Percentiles rank a stretch among this genome's conserved stretches.
These are phyloP conservation scores for Pissodes strobi DNA, from an alignment of 1,140 invertebrate genomes.

Conservation along the genomic window DNA sequence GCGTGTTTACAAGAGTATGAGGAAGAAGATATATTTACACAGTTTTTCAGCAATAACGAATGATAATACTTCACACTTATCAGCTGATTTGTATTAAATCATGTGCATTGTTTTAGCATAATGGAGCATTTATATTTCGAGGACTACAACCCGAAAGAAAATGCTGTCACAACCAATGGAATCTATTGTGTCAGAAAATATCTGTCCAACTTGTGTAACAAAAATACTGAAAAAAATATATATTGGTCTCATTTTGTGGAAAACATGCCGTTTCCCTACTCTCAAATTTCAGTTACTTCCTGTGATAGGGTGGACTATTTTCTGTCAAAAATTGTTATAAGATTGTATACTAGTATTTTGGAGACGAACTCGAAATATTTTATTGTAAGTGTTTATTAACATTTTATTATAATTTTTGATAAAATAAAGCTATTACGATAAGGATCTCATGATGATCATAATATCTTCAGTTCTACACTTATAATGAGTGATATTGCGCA, in stretches of 20 bases:
- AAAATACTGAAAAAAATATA: constrained; percentile 35
- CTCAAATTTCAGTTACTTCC: constrained; percentile 22
- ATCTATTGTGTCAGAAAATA: constrained; percentile 52
- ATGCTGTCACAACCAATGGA: constrained; percentile 56
- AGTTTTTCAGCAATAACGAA: too few species aligned
- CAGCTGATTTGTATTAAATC: too few species aligned
- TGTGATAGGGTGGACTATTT: constrained; percentile 45
- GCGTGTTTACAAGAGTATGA: too few species aligned
- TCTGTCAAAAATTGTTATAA: constrained; percentile 61
- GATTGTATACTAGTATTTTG: constrained; percentile 58
- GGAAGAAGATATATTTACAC: too few species aligned
- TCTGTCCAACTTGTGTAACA: constrained; percentile 45
- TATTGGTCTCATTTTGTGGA: constrained; percentile 46
- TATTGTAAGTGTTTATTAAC: constrained; percentile 64
- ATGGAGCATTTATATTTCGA: constrained; percentile 58
- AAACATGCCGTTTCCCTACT: constrained; percentile 53
- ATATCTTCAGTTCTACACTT: too few species aligned
- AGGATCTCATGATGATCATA: too few species aligned
- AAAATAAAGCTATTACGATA: too few species aligned
- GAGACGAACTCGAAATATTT: constrained; percentile 65
- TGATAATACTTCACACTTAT: too few species aligned
- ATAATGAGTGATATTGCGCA: too few species aligned
- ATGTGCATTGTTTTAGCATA: constrained; percentile 60
- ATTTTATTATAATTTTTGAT: too few species aligned
- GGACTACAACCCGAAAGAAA: constrained; percentile 53